phyloP scores from a whole-genome alignment of 2,797 vertebrate genomes.

The Lepilemur ruficaudatus region DNA sequence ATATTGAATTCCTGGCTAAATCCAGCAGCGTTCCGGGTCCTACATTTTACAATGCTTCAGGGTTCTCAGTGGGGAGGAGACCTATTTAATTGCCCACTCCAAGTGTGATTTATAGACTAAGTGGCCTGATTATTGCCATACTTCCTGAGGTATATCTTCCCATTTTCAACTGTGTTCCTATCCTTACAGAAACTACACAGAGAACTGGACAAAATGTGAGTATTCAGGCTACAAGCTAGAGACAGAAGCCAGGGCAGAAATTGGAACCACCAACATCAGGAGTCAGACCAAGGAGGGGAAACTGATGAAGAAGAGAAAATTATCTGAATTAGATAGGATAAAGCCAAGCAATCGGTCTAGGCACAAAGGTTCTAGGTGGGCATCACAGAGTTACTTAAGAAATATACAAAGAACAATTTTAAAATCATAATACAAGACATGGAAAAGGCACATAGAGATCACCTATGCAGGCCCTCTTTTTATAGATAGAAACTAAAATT shows the following conservation, averaged over 20 bases:
- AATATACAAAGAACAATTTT: neutral
- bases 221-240: neutral
- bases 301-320: neutral
- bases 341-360: neutral
- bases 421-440: neutral
- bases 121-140: slow-evolving; percentile 57
- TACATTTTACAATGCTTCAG: slow-evolving; percentile 62
- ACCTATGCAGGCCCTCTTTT: neutral
- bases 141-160: slow-evolving; percentile 26
- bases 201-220: slow-evolving; percentile 2
- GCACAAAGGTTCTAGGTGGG: neutral
- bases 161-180: neutral
- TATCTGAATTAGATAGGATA: neutral
- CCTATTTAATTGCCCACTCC: slow-evolving; percentile 66
- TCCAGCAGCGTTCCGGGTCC: slow-evolving; percentile 49
- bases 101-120: slow-evolving; percentile 50
- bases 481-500: neutral
- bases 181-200: slow-evolving; percentile 9
- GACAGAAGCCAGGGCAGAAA: neutral
- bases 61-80: slow-evolving; percentile 76
- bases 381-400: neutral
- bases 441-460: neutral
- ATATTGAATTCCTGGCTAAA: slow-evolving; percentile 63
- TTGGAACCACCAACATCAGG: neutral
- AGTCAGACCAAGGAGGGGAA: neutral